Evolutionary conservation across 2,113 vertebrate species (phyloP).

Genomic region (Aegithalos caudatus): DNA sequence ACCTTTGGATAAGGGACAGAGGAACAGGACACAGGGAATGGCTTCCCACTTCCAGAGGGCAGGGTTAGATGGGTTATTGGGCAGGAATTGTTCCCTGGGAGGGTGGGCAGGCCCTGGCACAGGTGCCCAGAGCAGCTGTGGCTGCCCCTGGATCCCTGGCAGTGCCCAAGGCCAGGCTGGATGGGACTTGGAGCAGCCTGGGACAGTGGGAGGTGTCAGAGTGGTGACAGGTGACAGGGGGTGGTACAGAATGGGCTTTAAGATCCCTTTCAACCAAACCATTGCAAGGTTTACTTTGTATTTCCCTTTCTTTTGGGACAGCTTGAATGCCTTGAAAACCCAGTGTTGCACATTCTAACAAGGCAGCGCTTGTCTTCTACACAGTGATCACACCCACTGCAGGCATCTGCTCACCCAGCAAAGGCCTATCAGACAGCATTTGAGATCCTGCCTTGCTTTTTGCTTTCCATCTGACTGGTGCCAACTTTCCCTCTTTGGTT

Average conservation of each 20-base stretch:
- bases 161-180: not conserved
- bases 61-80: fast-evolving
- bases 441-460: constrained; percentile 5
- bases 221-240: not conserved
- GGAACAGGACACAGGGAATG: not conserved
- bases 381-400: not conserved
- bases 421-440: not conserved
- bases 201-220: not conserved
- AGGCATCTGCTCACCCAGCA: constrained; percentile 31
- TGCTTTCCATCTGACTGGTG: not conserved
- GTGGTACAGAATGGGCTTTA: fast-evolving
- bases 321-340: not conserved
- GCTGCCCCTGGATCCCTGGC: not conserved
- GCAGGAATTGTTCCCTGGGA: not conserved
- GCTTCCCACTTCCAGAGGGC: not conserved
- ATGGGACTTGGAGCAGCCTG: not conserved
- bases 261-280: not conserved
- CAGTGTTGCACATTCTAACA: not conserved
- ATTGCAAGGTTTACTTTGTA: not conserved
- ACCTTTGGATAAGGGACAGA: not conserved
- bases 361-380: not conserved
- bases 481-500: constrained; percentile 15
- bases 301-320: not conserved
- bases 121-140: not conserved
- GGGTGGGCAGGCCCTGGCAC: not conserved